Base-by-base conservation (phyloP, 2,888 invertebrate species). In the Dryococelus australis region DNA sequence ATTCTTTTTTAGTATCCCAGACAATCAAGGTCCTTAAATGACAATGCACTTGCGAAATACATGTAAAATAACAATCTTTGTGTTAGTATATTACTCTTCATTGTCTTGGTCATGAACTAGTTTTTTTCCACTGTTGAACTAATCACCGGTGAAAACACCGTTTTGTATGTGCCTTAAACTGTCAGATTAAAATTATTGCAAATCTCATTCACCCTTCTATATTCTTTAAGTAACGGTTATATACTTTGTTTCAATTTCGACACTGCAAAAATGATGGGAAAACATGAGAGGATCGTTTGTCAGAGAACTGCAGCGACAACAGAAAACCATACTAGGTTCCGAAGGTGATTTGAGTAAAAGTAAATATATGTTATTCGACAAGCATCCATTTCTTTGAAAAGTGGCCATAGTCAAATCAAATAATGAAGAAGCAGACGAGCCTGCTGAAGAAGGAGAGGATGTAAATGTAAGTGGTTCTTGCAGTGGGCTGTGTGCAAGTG, bases 1-100 rank as follows among this genome's bases (percentile, higher is more conserved):
- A 87, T 87, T 85, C 89, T 87, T 87, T 89, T 90, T 84, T 89
- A 89, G 86, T 89, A 81, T 81, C 89, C 89, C 43, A 90, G 88
- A 88, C 89, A 90, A 86, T 86, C 88, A 89, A 90, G 90, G 89
- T 90, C 90, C 83, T 88, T 89, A 84, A 90, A 90, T 87, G 90
- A 43, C n/a, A 24, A 84, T 26, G 0, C 84, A 43, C 43, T 84
- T n/a, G 35, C 84, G 10, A 84, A 26, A 24, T 84, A 84, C 26
- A 43, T 84, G 43, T 13, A 84, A 84, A 35, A 10, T 8, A 87
- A 87, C 79, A 88, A 87, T 81, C 84, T 88, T 86, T 87, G 47
- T 47, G 47, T 47, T 47, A 13, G 8, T 47, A 13, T 47, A 16
- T 47, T 47, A 47, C 47, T 10, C 8, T 13, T 13, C 10, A 47